Conservation (phyloP, 2,113 vertebrate genomes). For the Glaucidium brasilianum region DNA sequence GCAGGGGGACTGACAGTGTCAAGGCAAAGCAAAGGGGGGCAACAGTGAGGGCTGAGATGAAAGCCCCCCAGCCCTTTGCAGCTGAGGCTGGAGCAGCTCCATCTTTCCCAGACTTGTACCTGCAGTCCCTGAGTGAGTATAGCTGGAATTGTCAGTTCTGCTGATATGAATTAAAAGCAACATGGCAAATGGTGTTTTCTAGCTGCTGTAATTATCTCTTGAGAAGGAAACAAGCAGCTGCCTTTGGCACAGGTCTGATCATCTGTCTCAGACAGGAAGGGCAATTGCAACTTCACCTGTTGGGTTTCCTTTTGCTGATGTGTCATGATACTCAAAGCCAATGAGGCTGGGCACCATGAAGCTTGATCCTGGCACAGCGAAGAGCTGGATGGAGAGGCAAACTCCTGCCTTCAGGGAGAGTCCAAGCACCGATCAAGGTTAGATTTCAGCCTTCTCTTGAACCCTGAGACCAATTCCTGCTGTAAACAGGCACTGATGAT, state of each 20-base stretch:
- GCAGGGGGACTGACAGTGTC: background rate
- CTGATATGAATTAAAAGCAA: constrained; percentile 31
- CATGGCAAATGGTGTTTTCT: background rate
- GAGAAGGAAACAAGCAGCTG: background rate
- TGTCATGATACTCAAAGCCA: background rate
- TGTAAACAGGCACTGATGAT: background rate
- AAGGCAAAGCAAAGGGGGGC: background rate
- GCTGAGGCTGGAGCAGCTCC: background rate
- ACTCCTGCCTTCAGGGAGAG: background rate
- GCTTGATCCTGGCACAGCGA: background rate
- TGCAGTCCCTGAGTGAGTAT: background rate
- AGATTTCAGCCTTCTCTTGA: background rate
- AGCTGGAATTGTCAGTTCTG: constrained; percentile 10
- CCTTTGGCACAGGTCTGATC: background rate
- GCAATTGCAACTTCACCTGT: background rate
- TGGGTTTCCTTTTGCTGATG: background rate
- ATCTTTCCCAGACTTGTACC: background rate
- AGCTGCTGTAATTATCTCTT: background rate
- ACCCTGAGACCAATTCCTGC: background rate
- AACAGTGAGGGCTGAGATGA: background rate
- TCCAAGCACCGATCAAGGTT: background rate
- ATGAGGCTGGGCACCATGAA: background rate
- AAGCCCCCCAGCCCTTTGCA: background rate
- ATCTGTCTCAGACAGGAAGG: background rate
- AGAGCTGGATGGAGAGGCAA: background rate